Base-by-base conservation (phyloP, 2,113 vertebrate species). In the Nycticorax nycticorax region DNA sequence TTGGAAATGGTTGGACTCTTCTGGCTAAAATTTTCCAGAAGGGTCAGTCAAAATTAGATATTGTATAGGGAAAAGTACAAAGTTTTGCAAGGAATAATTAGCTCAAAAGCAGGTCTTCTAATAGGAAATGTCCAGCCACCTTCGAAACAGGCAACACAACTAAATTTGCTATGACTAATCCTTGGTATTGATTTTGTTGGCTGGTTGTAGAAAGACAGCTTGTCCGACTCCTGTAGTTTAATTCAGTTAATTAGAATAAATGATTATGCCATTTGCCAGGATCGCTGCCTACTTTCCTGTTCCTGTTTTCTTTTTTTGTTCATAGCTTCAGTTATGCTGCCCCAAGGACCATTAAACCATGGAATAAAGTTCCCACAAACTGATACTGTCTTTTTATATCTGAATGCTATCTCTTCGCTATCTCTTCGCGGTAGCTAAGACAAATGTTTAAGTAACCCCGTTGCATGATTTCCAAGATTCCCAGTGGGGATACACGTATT, bases 161-260 rank as follows among this genome's bases (percentile, higher is more conserved):
- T 71, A 71, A 85, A 79, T 92, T 91, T 80, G 55, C 59, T 68
- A 6, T 94, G 92, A 94, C 69, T 91, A 94, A 96, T 93, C 48
- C 45, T 88, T 64, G 43, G 39, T 87, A 91, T 95, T 94, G 93
- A 92, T 96, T 95, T 94, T 96, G 53, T 88, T 94, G 93, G 55
- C 85, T 83, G 32, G 55, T 76, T 83, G 22, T 62, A 68, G 72
- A 93, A 92, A 86, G 85, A 28, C 33, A 71, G 47, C 82, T 93
- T 92, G 50, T 78, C 88, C 94, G 67, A 91, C 50, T 94, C 37
- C 47, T 52, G 63, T 88, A 90, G 93, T 94, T 90, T 83, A 69
- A 83, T 96, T 94, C 35, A 67, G 45, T 66, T 91, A 90, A 92
- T 89, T 83, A 88, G 71, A 91, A 85, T 50, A 89, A 91, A 84